Base-by-base conservation (phyloP, 2,888 invertebrate species). In the Clivina fossor region DNA sequence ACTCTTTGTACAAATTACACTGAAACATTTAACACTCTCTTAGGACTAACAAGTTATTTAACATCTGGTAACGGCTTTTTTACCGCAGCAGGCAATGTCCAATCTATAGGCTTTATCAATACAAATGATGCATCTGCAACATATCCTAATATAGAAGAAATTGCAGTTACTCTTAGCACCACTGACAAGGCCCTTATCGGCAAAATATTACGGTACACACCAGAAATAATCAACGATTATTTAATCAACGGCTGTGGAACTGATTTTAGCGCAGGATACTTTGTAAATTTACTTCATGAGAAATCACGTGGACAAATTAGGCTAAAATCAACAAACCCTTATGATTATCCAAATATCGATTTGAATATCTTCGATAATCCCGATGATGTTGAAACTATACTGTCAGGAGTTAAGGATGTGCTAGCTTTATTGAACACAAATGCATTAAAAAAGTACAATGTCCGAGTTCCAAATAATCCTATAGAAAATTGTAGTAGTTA, bases 301-400 rank as follows among this genome's bases (percentile, higher is more conserved):
- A 65, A 67, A 59, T 66, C 69, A 4, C 18, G 49, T 8, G 70
- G 70, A 13, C 56, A 44, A 1, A 58, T 71, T 4, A 61, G 58
- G 19, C 54, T 71, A 19, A 81, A 78, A 63, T 82, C 84, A 32
- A 81, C 74, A 7, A 80, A 90, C 73, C 88, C 90, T 0, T 78
- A 81, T 44, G 81, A 83, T 19, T 80, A 84, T 62, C 90, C 91
- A 0, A 73, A 80, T 8, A 81, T 91, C 64, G 82, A 87, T 62
- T 86, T 90, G 0, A 88, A 91, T 64, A 93, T 91, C 69, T 78
- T 90, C 59, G 76, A 78, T 0, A 77, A 85, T 63, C 78, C 77
- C 2, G 68, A 79, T 16, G 78, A 90, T 64, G 71, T 81, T 0
- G 76, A 78, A 15, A 80, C 80, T 1, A 70, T 84, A 32, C 69